Conservation (phyloP, 2,888 invertebrate genomes). For the Eupithecia pulchellata region DNA sequence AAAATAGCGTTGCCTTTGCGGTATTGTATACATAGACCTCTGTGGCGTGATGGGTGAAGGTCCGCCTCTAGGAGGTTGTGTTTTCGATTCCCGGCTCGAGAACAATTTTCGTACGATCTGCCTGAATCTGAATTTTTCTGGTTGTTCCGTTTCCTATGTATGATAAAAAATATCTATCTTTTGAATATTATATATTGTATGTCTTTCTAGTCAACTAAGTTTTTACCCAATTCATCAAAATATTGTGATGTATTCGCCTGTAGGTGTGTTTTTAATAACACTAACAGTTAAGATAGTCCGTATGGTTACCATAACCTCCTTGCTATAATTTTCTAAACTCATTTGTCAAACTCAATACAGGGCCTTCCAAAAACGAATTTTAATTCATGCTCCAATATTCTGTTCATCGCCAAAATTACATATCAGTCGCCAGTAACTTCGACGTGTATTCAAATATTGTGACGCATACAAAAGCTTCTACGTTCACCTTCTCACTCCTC, state of each 20-base stretch:
- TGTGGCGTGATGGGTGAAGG: too few relatives aligned
- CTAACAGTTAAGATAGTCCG: too few relatives aligned
- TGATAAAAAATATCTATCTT: too few relatives aligned
- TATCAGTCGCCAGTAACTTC: slow-evolving; percentile 52
- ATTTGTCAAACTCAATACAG: background rate
- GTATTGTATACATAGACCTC: too few relatives aligned
- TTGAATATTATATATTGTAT: too few relatives aligned
- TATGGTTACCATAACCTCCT: too few relatives aligned
- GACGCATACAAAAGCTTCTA: slow-evolving; percentile 69
- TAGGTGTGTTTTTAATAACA: too few relatives aligned
- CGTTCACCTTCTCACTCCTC: slow-evolving; percentile 79
- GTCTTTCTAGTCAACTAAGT: background rate
- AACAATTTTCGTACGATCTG: too few relatives aligned
- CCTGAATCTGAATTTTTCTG: too few relatives aligned
- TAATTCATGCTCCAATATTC: slow-evolving; percentile 10
- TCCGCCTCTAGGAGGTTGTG: too few relatives aligned
- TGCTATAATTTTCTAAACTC: background rate
- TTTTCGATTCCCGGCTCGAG: too few relatives aligned
- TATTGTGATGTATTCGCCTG: background rate
- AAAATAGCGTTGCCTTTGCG: background rate
- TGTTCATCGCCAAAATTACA: slow-evolving; percentile 44
- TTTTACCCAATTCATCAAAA: background rate
- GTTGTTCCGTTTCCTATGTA: too few relatives aligned
- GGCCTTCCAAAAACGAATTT: background rate
- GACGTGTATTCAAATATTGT: slow-evolving; percentile 59